These are phyloP conservation scores for Gallinago stenura DNA, from an alignment of 2,797 vertebrate species.

Conservation along the genomic window DNA sequence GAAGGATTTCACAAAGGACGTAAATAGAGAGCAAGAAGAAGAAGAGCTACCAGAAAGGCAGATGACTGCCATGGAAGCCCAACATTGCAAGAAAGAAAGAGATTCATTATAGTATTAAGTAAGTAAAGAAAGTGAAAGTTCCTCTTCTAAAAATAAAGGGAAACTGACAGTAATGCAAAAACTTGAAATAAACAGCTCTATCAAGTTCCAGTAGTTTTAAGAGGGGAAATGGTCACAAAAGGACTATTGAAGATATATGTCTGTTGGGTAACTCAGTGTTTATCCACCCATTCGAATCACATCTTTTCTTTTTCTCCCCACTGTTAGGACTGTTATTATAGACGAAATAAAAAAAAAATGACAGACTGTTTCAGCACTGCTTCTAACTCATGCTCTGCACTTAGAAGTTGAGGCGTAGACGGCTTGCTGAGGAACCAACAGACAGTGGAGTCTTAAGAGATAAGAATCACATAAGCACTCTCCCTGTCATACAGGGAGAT, in stretches of 20 bases:
- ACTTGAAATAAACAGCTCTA: not conserved
- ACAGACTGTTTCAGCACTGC: not conserved
- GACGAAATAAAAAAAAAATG: not conserved
- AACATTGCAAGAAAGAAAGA: not conserved
- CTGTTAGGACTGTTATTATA: not conserved
- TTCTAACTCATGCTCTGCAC: not conserved
- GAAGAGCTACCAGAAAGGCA: not conserved
- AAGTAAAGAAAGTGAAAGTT: not conserved
- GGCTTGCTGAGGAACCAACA: not conserved
- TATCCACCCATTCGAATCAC: not conserved
- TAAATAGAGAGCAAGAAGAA: not conserved
- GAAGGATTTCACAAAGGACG: not conserved
- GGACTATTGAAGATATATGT: not conserved
- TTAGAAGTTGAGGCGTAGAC: not conserved
- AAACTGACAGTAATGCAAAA: not conserved
- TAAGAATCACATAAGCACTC: not conserved
- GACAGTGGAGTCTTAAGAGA: not conserved
- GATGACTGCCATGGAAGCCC: not conserved
- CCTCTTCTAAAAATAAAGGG: not conserved
- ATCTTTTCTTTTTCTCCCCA: not conserved
- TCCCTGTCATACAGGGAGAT: not conserved
- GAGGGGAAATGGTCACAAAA: not conserved
- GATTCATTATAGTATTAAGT: not conserved
- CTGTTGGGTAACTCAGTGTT: not conserved
- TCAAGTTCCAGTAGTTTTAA: not conserved